Evolutionary conservation across 2,113 vertebrate genomes (phyloP).

Genomic region (Octodon degus): DNA sequence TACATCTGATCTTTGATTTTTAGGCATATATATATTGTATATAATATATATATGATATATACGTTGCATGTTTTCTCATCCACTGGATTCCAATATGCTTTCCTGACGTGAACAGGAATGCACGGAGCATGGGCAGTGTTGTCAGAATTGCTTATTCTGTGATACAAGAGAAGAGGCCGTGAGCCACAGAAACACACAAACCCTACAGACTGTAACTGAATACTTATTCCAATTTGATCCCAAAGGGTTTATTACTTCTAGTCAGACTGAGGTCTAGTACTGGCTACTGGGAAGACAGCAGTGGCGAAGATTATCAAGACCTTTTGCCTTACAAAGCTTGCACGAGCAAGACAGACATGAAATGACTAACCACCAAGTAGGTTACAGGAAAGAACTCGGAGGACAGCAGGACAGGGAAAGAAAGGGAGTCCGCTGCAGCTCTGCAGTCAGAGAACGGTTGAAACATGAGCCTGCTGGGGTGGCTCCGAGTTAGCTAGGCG

Average conservation of each 20-base stretch:
- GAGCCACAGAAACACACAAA: neutral
- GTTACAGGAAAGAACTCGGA: no score
- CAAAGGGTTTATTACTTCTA: neutral
- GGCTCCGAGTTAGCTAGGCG: neutral
- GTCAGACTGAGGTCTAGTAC: constrained; percentile 5
- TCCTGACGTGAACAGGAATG: neutral
- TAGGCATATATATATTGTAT: neutral
- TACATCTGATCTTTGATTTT: neutral
- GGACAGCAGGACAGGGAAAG: neutral
- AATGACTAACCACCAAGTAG: neutral
- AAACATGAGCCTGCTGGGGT: neutral
- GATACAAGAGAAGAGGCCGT: neutral
- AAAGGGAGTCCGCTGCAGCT: neutral
- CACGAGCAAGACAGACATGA: neutral
- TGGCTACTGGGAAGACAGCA: neutral
- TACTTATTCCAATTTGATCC: neutral
- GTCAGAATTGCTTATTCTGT: neutral
- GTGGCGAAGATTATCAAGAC: neutral
- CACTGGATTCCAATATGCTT: neutral
- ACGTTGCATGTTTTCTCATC: neutral
- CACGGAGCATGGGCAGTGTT: neutral
- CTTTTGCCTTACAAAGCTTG: constrained; percentile 9
- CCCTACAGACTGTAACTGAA: neutral
- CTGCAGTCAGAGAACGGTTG: neutral
- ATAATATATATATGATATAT: neutral